Conservation (phyloP, 1,140 invertebrate species). For the Heliconius melpomene region DNA sequence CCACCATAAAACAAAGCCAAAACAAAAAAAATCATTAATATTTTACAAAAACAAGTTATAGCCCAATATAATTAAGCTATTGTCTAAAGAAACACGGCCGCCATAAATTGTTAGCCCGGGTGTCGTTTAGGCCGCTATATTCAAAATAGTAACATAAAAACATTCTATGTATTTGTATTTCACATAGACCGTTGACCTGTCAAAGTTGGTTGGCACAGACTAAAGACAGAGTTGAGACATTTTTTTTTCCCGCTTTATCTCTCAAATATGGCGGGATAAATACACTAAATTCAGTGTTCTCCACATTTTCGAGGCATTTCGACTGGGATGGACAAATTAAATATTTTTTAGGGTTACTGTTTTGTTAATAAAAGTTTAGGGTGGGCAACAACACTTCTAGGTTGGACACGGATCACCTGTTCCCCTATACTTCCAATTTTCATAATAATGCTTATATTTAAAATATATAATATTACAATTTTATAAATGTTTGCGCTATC, state of each 20-base stretch:
- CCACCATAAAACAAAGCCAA: neutral
- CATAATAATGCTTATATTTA: too few relatives aligned
- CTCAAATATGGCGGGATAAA: too few relatives aligned
- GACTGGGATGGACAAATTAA: too few relatives aligned
- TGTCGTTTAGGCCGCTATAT: constrained; percentile 70
- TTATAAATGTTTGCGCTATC: neutral
- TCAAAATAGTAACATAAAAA: constrained; percentile 76
- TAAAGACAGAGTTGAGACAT: neutral
- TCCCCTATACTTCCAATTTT: too few relatives aligned
- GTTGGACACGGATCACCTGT: too few relatives aligned
- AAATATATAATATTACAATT: too few relatives aligned
- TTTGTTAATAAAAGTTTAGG: too few relatives aligned
- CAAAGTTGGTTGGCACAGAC: constrained; percentile 1
- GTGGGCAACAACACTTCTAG: too few relatives aligned
- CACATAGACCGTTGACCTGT: constrained; percentile 52
- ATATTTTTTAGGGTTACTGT: too few relatives aligned
- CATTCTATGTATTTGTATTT: constrained; percentile 51
- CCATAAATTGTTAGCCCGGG: constrained; percentile 67
- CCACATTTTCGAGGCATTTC: too few relatives aligned
- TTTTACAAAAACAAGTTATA: constrained; percentile 69
- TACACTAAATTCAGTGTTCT: too few relatives aligned
- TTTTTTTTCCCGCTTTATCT: neutral
- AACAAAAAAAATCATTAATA: constrained; percentile 38
- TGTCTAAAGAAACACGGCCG: constrained; percentile 66
- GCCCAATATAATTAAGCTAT: constrained; percentile 74